Evolutionary conservation across 2,797 vertebrate genomes (phyloP).

Genomic region (Bradypodion ventrale): DNA sequence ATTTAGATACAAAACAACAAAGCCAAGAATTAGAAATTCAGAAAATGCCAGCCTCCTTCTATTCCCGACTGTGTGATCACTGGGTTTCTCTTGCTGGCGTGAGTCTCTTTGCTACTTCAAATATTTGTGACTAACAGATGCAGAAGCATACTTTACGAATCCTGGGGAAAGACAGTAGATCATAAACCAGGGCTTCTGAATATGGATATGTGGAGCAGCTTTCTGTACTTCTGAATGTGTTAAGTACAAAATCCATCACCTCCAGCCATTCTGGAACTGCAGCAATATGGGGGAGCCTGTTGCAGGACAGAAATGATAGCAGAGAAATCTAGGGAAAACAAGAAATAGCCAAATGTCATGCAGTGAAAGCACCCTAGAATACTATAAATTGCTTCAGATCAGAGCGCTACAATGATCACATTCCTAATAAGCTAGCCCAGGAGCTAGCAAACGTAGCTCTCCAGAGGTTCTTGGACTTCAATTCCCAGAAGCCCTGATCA

Average conservation of each 20-base stretch:
- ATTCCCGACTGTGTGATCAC: slow-evolving; percentile 85
- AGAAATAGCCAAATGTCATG: neutral
- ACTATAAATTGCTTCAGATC: neutral
- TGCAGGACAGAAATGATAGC: neutral
- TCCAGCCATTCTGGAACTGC: neutral
- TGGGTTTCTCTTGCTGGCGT: slow-evolving; percentile 92
- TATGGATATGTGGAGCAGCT: neutral
- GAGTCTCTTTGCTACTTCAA: slow-evolving; percentile 68
- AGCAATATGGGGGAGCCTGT: no score
- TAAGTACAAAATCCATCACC: neutral
- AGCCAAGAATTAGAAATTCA: slow-evolving; percentile 80
- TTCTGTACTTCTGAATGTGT: neutral
- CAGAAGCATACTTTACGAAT: neutral
- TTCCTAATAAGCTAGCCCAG: neutral
- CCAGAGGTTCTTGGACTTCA: no score
- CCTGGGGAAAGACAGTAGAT: neutral
- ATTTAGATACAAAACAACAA: slow-evolving; percentile 72
- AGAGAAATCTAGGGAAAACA: neutral
- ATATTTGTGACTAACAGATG: neutral
- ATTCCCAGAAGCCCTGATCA: no score
- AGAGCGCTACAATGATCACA: neutral
- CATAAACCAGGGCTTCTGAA: neutral
- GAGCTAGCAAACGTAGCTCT: no score
- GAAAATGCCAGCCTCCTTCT: slow-evolving; percentile 77
- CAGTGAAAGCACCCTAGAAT: neutral